phyloP scores from a whole-genome alignment of 2,113 vertebrate species.

The Buteo buteo region DNA sequence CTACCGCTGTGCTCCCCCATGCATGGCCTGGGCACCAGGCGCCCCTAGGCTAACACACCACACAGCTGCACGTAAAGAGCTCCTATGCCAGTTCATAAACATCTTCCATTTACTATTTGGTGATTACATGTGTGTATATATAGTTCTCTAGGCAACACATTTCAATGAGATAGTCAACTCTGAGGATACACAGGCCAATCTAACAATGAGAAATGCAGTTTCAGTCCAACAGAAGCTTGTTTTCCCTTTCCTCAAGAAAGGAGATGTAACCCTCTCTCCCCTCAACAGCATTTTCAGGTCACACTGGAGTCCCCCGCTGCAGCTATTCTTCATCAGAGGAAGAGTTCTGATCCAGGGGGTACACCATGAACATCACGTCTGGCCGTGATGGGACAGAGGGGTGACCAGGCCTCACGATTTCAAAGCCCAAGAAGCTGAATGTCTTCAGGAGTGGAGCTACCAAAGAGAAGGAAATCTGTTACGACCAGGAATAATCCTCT shows the following conservation, averaged over 20 bases:
- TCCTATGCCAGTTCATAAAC: constrained; percentile 73
- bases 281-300: constrained; percentile 44
- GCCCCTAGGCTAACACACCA: constrained; percentile 46
- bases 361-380: constrained; percentile 95
- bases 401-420: constrained; percentile 92
- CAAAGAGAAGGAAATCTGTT: constrained; percentile 18
- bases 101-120: constrained; percentile 75
- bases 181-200: constrained; percentile 70
- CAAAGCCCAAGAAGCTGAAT: constrained; percentile 97
- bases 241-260: constrained; percentile 58
- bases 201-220: constrained; percentile 67
- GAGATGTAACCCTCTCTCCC: constrained; percentile 43
- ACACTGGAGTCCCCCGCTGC: constrained; percentile 35
- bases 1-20: background rate
- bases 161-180: constrained; percentile 73
- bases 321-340: constrained; percentile 87
- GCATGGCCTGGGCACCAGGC: background rate
- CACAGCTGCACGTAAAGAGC: constrained; percentile 64
- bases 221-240: constrained; percentile 63
- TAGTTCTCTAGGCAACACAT: constrained; percentile 79
- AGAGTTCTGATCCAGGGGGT: constrained; percentile 90
- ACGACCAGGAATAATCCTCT: background rate
- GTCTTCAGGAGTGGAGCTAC: constrained; percentile 92
- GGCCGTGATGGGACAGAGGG: constrained; percentile 86
- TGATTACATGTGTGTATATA: constrained; percentile 75